Evolutionary conservation across 2,797 vertebrate species (phyloP).

Genomic region (Strix occidentalis): DNA sequence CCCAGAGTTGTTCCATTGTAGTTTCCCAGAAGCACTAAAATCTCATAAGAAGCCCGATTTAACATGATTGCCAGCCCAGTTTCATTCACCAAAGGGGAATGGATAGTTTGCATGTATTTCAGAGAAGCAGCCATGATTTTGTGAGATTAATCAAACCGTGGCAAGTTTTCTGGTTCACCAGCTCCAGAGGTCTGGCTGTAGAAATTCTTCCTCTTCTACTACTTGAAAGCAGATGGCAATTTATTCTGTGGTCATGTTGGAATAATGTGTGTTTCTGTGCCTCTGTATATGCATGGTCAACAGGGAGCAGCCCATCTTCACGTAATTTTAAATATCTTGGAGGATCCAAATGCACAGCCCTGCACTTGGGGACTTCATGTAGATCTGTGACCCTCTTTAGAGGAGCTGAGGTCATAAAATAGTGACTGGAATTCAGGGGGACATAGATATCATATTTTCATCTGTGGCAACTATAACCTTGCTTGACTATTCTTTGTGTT

Average conservation of each 20-base stretch:
- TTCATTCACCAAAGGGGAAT: neutral
- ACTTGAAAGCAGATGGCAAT: constrained; percentile 11
- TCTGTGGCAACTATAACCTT: constrained; percentile 23
- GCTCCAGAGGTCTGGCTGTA: neutral
- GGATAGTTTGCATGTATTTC: neutral
- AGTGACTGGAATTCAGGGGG: neutral
- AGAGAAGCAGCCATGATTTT: neutral
- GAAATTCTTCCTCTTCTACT: neutral
- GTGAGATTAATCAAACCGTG: neutral
- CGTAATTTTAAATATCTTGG: constrained; percentile 1
- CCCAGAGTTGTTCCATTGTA: neutral
- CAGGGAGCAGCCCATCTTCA: constrained; percentile 27
- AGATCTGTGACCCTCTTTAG: constrained; percentile 38
- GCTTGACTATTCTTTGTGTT: neutral
- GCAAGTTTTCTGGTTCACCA: neutral
- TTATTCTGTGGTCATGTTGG: neutral
- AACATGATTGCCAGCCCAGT: neutral
- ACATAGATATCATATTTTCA: constrained; percentile 32
- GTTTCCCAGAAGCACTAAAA: neutral
- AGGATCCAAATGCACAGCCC: constrained; percentile 6
- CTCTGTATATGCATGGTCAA: neutral
- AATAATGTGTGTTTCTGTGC: neutral
- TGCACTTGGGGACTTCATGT: neutral
- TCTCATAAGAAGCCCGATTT: neutral
- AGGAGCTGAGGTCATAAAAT: neutral